phyloP scores from a whole-genome alignment of 1,140 invertebrate species.

The Hyphantria cunea region DNA sequence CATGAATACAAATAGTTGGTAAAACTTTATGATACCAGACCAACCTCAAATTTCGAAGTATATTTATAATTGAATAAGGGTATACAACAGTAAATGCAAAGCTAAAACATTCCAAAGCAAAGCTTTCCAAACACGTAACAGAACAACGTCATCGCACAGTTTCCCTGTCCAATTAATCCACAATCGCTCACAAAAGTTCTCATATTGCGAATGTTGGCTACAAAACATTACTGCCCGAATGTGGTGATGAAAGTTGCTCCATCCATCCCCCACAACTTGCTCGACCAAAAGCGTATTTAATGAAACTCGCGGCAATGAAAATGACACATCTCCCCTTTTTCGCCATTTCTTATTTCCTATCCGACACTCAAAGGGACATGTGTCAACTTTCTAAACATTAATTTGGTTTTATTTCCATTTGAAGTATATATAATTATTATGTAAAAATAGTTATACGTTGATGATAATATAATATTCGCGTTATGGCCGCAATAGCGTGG shows the following conservation, averaged over 20 bases:
- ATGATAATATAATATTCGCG: background rate
- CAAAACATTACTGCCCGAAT: slow-evolving; percentile 12
- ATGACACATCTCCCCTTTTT: slow-evolving; percentile 15
- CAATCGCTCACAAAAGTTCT: slow-evolving; percentile 21
- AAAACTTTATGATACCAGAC: too few species aligned
- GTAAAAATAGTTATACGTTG: background rate
- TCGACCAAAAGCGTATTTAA: slow-evolving; percentile 14
- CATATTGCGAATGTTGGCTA: slow-evolving; percentile 22
- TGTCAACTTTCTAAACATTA: slow-evolving; percentile 27
- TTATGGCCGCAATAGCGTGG: too few species aligned
- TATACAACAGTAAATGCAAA: too few species aligned
- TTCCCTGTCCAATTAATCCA: slow-evolving; percentile 1
- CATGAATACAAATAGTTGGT: too few species aligned
- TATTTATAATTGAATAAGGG: too few species aligned
- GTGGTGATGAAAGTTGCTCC: slow-evolving; percentile 9
- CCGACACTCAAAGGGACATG: slow-evolving; percentile 34
- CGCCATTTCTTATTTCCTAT: slow-evolving; percentile 25
- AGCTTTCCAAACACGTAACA: background rate
- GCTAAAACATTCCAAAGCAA: too few species aligned
- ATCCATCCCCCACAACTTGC: slow-evolving; percentile 11
- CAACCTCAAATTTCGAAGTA: too few species aligned
- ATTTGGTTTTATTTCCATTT: slow-evolving; percentile 6
- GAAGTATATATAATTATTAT: too few species aligned
- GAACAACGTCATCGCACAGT: background rate
- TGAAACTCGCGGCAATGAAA: slow-evolving; percentile 21